A percentile compares a stretch with the other conserved stretches of the same genome.
Conservation (phyloP, 1,140 invertebrate genomes). For the Drosophila kurseongensis region DNA sequence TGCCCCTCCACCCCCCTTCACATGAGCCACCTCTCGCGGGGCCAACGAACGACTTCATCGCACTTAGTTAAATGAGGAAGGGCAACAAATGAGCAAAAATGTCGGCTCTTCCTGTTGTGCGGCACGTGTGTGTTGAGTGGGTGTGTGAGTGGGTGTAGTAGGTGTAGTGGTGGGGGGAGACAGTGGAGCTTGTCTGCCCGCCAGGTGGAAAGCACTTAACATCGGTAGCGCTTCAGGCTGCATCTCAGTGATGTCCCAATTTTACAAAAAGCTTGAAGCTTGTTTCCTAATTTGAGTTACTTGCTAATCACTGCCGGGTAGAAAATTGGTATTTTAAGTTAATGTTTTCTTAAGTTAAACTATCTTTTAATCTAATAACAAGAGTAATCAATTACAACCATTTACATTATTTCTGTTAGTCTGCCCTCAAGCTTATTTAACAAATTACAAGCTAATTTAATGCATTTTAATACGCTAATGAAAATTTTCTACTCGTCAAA, state of each 20-base stretch:
- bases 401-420: no score
- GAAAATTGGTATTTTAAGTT: no score
- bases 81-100: slow-evolving; percentile 73
- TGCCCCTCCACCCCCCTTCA: neutral
- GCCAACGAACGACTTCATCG: slow-evolving; percentile 67
- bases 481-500: no score
- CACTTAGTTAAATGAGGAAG: slow-evolving; percentile 79
- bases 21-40: slow-evolving; percentile 28
- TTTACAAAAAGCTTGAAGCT: neutral
- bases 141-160: neutral
- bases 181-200: slow-evolving; percentile 48
- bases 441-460: neutral
- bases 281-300: no score
- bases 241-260: slow-evolving; percentile 9
- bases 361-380: no score
- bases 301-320: no score
- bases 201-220: slow-evolving; percentile 77
- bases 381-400: no score
- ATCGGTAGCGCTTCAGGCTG: slow-evolving; percentile 20
- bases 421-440: neutral
- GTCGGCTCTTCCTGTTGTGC: slow-evolving; percentile 46
- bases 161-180: neutral
- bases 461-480: neutral
- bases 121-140: slow-evolving; percentile 38
- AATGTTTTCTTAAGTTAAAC: no score